Conservation (phyloP, 1,140 invertebrate genomes). For the Bombus fervidus region DNA sequence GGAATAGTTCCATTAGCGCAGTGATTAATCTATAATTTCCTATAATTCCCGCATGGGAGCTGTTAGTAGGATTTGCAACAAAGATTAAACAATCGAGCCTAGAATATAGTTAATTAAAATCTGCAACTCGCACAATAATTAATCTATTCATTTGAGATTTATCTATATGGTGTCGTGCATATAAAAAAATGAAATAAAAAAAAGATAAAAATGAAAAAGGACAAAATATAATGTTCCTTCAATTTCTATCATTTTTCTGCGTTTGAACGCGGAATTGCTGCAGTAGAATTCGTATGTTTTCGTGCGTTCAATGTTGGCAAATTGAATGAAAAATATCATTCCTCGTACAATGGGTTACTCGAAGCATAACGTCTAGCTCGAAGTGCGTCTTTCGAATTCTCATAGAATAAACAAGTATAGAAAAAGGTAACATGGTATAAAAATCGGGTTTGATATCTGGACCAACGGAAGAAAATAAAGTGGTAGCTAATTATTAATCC, state of each 20-base stretch:
- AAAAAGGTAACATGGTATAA: neutral
- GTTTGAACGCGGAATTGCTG: neutral
- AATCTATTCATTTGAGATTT: neutral
- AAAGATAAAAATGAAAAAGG: too few species aligned
- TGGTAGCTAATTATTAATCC: constrained; percentile 27
- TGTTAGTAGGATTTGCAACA: neutral
- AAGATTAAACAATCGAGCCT: constrained; percentile 20
- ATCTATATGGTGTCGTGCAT: too few species aligned
- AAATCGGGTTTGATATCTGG: neutral
- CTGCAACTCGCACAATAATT: neutral
- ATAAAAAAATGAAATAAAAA: neutral
- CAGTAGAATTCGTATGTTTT: neutral
- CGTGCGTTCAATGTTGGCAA: neutral
- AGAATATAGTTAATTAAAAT: constrained; percentile 18
- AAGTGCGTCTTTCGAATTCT: neutral
- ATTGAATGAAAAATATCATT: constrained; percentile 19
- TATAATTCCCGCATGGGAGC: neutral
- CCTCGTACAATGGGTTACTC: neutral
- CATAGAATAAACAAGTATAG: neutral
- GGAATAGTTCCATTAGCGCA: constrained; percentile 46
- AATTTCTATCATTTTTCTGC: neutral
- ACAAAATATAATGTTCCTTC: neutral
- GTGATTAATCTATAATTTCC: neutral
- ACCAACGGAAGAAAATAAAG: neutral
- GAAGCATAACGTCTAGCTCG: neutral